phyloP scores from a whole-genome alignment of 2,113 vertebrate genomes.

The Melanostigma gelatinosum region DNA sequence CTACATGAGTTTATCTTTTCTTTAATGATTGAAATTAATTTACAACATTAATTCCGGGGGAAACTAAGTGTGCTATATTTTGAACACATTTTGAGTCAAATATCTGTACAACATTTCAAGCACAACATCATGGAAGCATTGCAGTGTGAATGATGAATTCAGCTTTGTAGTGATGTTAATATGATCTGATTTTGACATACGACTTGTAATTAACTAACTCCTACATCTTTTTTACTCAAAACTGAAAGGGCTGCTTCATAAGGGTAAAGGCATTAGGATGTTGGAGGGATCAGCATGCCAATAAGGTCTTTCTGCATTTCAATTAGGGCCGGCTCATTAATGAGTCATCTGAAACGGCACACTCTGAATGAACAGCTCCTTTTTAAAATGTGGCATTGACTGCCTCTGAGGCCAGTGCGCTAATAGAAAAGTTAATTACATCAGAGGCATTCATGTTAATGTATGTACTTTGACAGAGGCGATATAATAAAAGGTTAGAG shows the following conservation, averaged over 20 bases:
- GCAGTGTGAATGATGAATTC: slow-evolving; percentile 8
- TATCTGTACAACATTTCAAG: background rate
- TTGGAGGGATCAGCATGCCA: slow-evolving; percentile 54
- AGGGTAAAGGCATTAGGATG: slow-evolving; percentile 47
- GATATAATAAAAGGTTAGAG: slow-evolving; percentile 79
- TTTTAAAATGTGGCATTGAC: slow-evolving; percentile 65
- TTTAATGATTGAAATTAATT: background rate
- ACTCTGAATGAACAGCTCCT: slow-evolving; percentile 69
- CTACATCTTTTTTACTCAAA: slow-evolving; percentile 12
- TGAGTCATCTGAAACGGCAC: slow-evolving; percentile 65
- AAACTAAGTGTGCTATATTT: slow-evolving; percentile 10
- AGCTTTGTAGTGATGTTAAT: background rate
- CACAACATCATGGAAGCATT: background rate
- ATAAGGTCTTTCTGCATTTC: slow-evolving; percentile 65
- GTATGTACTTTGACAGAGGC: slow-evolving; percentile 80
- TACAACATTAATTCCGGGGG: slow-evolving; percentile 20
- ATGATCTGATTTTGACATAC: slow-evolving; percentile 2
- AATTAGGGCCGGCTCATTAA: slow-evolving; percentile 75
- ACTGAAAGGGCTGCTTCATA: slow-evolving; percentile 1
- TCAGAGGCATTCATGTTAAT: slow-evolving; percentile 78
- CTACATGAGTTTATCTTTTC: background rate
- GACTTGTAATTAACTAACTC: slow-evolving; percentile 26
- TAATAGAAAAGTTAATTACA: slow-evolving; percentile 84
- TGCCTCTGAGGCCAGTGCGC: slow-evolving; percentile 76
- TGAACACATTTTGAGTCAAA: slow-evolving; percentile 10